Base-by-base conservation (phyloP, 2,888 invertebrate genomes). In the Hyposoter didymator region DNA sequence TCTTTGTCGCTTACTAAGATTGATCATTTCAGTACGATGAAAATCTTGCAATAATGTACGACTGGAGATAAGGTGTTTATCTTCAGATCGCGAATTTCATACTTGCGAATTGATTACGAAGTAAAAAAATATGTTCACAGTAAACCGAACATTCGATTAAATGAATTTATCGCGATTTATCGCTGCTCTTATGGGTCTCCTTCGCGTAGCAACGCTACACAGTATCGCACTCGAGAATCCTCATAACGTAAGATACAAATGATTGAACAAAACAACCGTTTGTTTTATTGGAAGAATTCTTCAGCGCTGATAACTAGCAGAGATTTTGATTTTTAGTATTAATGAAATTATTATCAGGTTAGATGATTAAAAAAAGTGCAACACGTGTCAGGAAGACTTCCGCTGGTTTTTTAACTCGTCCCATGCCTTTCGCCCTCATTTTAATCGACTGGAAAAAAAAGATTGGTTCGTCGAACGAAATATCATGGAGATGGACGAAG, bases 91-190 rank as follows among this genome's bases (percentile, higher is more conserved):
- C 1, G 14, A 59, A 59, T 28, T 59, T 28, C 59, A 28, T 14
- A 59, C 28, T 28, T 28, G 28, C 55, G 12, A 28, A 28, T 59
- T 28, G 55, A 59, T 59, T 59, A 28, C 14, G 14, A 59, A 1
- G 14, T 59, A 7, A 59, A 28, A 59, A 59, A n/a, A 59, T 59
- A 28, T 55, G 12, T 59, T 28, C 14, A 14, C 59, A 28, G 59
- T 59, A 28, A 12, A 59, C 14, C 28, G 59, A 59, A 19, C 52
- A 52, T 19, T 10, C 8, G 19, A 52, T 52, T n/a, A 19, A 52
- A n/a, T 52, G 52, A 19, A 19, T 52, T 52, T 52, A 52, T 52
- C 52, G 52, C 52, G 52, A 52, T 52, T 52, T 52, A 52, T 52
- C 52, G 19, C 19, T 10, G 19, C 52, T 8, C 10, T 39, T 17